Evolutionary conservation across 2,888 invertebrate genomes (phyloP), one percentile per base, ranked within the genome.

Genomic region (Drosophila kanekoi): DNA sequence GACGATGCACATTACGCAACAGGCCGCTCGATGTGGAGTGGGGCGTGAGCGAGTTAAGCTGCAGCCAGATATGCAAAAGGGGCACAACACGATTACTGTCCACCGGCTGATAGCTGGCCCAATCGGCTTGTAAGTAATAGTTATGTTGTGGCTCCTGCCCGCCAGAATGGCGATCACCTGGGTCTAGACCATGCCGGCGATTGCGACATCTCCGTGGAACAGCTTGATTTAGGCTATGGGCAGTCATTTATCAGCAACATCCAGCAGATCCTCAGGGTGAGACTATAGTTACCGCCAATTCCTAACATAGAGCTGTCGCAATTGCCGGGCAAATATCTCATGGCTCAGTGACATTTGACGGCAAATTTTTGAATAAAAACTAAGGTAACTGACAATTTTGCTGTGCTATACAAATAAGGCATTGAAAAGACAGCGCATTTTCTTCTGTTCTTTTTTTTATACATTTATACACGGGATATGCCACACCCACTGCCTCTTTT

Each of bases 61-160:
- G 53, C 52, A 77, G 41, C 77, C 74, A 77, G n/a, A 75, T 35
- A 23, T 77, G 54, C 35, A 66, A 33, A 20, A 75, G 14, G 1
- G 74, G 74, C 11, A 77, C 59, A 28, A 62, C 47, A 4, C 13
- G 38, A 41, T 20, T 41, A 9, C 41, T 33, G 4, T 9, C 18
- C 11, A 16, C 4, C 4, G 16, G 8, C 4, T 4, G 0, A 20
- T 23, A 5, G 6, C 11, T 10, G 16, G 10, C 4, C 13, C 3
- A 0, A 9, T 4, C 4, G 9, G 5, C 10, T 11, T 6, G 8
- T 2, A 10, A 28, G 2, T 23, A 2, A 14, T 1, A 3, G 13
- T 0, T 10, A 20, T 28, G 13, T 3, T 14, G n/a, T 1, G n/a
- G 10, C 32, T 63, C 72, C 45, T 61, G 53, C 4, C 74, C 74